Conservation (phyloP, 2,888 invertebrate species). For the Sussaba pulchella region DNA sequence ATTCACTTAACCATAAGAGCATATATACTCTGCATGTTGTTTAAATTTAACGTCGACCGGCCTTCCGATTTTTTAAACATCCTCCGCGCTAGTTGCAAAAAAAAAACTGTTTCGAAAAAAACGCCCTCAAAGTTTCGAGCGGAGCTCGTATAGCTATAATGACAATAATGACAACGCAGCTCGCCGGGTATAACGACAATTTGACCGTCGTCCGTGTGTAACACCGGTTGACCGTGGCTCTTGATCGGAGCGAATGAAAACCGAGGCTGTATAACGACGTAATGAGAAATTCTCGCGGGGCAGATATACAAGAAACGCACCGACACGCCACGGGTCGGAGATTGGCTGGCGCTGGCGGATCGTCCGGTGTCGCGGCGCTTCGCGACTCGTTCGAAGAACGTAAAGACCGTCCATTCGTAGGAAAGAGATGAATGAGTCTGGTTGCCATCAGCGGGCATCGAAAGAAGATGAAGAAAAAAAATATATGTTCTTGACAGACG, state of each 20-base stretch:
- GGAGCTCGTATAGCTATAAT: too few species aligned
- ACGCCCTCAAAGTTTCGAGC: too few species aligned
- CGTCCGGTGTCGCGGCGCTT: slow-evolving; percentile 7
- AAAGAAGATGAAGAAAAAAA: slow-evolving; percentile 29
- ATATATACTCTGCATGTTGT: too few species aligned
- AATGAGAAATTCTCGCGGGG: slow-evolving; percentile 36
- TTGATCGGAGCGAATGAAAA: slow-evolving; percentile 49
- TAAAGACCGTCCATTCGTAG: slow-evolving; percentile 50
- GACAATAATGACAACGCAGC: too few species aligned
- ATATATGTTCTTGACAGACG: slow-evolving; percentile 65
- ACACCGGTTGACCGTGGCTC: slow-evolving; percentile 23
- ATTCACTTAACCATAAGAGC: too few species aligned
- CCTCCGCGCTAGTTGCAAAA: too few species aligned
- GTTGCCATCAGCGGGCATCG: slow-evolving; percentile 52
- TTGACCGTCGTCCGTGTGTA: too few species aligned
- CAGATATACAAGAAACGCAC: slow-evolving; percentile 23
- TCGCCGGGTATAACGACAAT: too few species aligned
- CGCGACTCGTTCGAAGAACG: slow-evolving; percentile 14
- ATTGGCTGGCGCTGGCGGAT: slow-evolving; percentile 48
- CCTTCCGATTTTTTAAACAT: too few species aligned
- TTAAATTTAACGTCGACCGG: too few species aligned
- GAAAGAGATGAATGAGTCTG: slow-evolving; percentile 63
- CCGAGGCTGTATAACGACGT: slow-evolving; percentile 34
- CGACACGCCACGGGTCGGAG: slow-evolving; percentile 31
- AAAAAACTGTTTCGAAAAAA: too few species aligned